Conservation (phyloP, 2,797 vertebrate genomes). For the Rhyacichthys aspro region DNA sequence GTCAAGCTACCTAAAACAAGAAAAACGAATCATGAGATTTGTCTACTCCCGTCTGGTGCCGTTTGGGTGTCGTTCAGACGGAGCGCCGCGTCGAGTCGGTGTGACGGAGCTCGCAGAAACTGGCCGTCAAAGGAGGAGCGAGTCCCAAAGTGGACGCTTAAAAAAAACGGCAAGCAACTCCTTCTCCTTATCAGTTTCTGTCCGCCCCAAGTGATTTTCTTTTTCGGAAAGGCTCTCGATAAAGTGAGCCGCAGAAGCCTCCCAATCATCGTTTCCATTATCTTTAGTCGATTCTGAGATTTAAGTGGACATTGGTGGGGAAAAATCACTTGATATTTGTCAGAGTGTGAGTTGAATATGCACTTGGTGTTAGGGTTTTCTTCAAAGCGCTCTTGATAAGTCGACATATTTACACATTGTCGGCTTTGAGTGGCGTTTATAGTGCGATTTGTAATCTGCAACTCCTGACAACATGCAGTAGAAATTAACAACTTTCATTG, state of each 20-base stretch:
- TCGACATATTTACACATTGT: constrained; percentile 32
- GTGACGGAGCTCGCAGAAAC: constrained; percentile 59
- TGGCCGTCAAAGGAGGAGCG: constrained; percentile 42
- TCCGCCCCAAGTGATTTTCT: constrained; percentile 61
- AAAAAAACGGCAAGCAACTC: constrained; percentile 1
- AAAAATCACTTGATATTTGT: constrained; percentile 53
- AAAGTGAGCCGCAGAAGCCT: constrained; percentile 44
- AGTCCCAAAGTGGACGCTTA: constrained; percentile 46
- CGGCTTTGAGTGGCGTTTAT: constrained; percentile 48
- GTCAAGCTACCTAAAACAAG: constrained; percentile 57
- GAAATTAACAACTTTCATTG: constrained; percentile 37
- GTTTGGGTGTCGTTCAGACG: constrained; percentile 50
- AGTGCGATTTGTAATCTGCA: constrained; percentile 54
- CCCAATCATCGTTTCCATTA: constrained; percentile 56
- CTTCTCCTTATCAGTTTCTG: constrained; percentile 59
- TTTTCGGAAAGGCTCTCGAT: constrained; percentile 9
- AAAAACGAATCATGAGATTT: constrained; percentile 74
- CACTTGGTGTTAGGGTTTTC: constrained; percentile 13
- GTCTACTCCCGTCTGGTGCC: constrained; percentile 71
- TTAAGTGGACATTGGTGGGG: constrained; percentile 16
- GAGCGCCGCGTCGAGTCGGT: constrained; percentile 39
- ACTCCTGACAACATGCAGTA: constrained; percentile 30
- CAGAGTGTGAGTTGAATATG: constrained; percentile 32
- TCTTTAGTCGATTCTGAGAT: constrained; percentile 40
- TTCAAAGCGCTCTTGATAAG: constrained; percentile 42